A percentile compares a stretch with the other conserved stretches of the same genome.
Evolutionary conservation across 2,797 vertebrate genomes (phyloP).

Genomic region (Simalia tracyae): DNA sequence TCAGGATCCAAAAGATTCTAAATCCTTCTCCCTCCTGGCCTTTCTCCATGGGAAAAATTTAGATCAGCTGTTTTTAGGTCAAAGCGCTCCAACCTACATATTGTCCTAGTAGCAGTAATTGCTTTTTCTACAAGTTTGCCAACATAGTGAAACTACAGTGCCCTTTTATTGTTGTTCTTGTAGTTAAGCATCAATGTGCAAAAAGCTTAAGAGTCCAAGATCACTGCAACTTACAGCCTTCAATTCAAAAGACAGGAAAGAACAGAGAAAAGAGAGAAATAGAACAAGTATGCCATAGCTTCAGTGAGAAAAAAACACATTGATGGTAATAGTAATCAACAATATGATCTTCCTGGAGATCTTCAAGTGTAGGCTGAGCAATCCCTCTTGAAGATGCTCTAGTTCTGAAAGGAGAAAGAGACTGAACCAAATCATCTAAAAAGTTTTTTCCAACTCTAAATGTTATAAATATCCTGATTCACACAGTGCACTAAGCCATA

Average conservation of each 20-base stretch:
- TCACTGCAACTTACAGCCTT: neutral
- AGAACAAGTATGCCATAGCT: neutral
- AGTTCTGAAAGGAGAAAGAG: neutral
- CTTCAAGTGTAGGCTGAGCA: neutral
- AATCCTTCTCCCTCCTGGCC: neutral
- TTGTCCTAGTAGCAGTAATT: neutral
- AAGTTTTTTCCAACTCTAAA: neutral
- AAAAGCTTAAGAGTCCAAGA: neutral
- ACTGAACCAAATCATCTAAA: neutral
- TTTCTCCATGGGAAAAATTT: neutral
- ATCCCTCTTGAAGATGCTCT: neutral
- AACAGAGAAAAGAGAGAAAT: neutral
- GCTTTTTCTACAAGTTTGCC: neutral
- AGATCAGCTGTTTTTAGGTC: neutral
- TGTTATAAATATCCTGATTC: neutral
- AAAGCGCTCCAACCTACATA: neutral
- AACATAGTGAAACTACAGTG: neutral
- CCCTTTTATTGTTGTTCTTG: neutral
- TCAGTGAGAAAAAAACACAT: neutral
- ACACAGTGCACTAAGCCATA: neutral
- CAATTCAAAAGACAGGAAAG: neutral
- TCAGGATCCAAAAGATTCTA: neutral
- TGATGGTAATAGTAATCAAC: neutral
- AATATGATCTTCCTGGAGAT: neutral
- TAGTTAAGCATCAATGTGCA: neutral